Conservation (phyloP, 1,140 invertebrate species). For the Mercenaria mercenaria region DNA sequence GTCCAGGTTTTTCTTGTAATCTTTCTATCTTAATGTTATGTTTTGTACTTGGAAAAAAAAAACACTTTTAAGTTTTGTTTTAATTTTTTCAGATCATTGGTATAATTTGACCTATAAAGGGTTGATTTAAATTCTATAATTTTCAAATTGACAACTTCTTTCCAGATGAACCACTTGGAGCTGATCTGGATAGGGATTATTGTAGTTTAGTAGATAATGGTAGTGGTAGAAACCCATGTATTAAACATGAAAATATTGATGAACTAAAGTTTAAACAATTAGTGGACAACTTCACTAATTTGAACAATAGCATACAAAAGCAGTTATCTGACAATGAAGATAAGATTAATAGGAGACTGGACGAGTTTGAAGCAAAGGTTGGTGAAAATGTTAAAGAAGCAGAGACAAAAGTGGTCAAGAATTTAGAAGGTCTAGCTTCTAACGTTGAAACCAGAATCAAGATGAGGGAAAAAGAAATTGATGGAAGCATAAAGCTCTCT, state of each 20-base stretch:
- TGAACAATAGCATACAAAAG: background rate
- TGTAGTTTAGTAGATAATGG: background rate
- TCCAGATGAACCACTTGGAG: background rate
- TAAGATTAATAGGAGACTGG: background rate
- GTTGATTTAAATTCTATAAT: too few species aligned
- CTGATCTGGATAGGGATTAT: background rate
- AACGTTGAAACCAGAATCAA: conserved; percentile 13
- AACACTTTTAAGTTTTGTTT: too few species aligned
- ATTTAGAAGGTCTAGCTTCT: background rate
- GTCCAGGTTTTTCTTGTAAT: too few species aligned
- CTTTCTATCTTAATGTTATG: too few species aligned
- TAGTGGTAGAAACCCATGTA: background rate
- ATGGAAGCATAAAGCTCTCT: background rate
- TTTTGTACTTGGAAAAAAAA: too few species aligned
- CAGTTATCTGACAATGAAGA: background rate
- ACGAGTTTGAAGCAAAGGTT: background rate
- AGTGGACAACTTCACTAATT: background rate
- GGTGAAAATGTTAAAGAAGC: background rate
- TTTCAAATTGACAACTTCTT: background rate
- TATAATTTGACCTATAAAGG: too few species aligned
- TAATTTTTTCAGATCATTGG: too few species aligned
- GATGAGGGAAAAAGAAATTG: conserved; percentile 8
- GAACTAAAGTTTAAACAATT: background rate
- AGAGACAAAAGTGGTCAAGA: background rate
- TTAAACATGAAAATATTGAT: background rate